A percentile compares a stretch with the other conserved stretches of the same genome.
phyloP scores from a whole-genome alignment of 2,113 vertebrate genomes.

The Pelmatolapia mariae region DNA sequence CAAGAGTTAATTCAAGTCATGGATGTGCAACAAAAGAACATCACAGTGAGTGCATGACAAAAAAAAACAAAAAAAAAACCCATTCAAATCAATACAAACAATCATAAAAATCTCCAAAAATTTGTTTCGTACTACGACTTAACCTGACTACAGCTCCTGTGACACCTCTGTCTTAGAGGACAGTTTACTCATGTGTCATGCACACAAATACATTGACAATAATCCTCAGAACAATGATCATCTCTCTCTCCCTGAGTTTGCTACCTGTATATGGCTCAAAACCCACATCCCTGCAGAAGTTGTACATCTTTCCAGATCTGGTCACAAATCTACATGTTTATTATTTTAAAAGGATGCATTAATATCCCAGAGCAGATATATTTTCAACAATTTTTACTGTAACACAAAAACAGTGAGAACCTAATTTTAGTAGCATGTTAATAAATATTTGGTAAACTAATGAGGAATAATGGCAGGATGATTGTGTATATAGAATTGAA shows the following conservation, averaged over 20 bases:
- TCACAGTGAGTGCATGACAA: neutral
- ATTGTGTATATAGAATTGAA: fast-evolving
- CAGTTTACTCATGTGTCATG: neutral
- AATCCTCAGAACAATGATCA: neutral
- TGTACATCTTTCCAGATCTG: neutral
- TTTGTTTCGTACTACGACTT: neutral
- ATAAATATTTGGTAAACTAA: neutral
- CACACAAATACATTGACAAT: neutral
- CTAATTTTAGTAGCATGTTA: neutral
- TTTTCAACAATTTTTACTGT: neutral
- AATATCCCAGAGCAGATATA: neutral
- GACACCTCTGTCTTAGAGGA: neutral
- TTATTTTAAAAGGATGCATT: neutral
- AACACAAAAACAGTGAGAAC: neutral
- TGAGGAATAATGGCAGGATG: neutral
- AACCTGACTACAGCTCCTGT: neutral
- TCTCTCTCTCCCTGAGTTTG: neutral
- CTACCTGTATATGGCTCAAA: neutral
- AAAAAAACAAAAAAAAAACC: neutral
- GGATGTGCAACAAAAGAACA: neutral
- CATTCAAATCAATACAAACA: neutral
- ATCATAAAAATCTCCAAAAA: neutral
- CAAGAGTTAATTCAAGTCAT: neutral
- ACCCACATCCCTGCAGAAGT: neutral
- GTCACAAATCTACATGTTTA: neutral